Evolutionary conservation across 2,797 vertebrate genomes (phyloP).

Genomic region (Myoxocephalus aenaeus): DNA sequence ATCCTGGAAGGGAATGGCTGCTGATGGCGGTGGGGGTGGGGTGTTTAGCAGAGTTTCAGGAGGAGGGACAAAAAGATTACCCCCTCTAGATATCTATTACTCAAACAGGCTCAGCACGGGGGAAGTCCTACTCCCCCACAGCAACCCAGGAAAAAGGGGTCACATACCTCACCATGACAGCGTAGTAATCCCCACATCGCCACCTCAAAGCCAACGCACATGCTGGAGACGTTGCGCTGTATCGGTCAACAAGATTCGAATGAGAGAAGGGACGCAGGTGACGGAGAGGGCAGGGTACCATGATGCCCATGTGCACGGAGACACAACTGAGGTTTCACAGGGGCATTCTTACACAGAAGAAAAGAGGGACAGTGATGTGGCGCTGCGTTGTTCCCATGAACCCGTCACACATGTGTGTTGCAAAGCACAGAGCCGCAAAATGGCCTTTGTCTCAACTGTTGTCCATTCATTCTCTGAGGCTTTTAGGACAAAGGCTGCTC

Average conservation of each 20-base stretch:
- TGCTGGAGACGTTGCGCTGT: slow-evolving; percentile 10
- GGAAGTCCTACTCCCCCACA: slow-evolving; percentile 49
- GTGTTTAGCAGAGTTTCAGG: slow-evolving; percentile 53
- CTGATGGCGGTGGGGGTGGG: slow-evolving; percentile 59
- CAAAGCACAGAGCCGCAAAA: slow-evolving; percentile 48
- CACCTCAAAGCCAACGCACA: slow-evolving; percentile 38
- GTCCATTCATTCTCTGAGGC: slow-evolving; percentile 23
- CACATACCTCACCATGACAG: slow-evolving; percentile 67
- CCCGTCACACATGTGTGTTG: slow-evolving; percentile 47
- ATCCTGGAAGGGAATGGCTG: slow-evolving; percentile 49
- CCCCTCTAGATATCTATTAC: slow-evolving; percentile 70
- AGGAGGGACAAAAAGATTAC: slow-evolving; percentile 65
- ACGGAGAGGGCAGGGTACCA: neutral
- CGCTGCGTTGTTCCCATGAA: slow-evolving; percentile 28
- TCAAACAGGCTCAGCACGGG: slow-evolving; percentile 56
- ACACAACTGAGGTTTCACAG: slow-evolving; percentile 23
- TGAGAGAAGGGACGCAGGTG: slow-evolving; percentile 19
- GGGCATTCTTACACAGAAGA: slow-evolving; percentile 12
- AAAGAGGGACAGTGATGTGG: neutral
- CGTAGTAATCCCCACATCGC: slow-evolving; percentile 61
- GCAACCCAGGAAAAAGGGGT: slow-evolving; percentile 68
- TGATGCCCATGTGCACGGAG: slow-evolving; percentile 16
- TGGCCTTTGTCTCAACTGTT: slow-evolving; percentile 47
- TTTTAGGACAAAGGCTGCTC: slow-evolving; percentile 28
- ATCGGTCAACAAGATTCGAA: slow-evolving; percentile 41